Evolutionary conservation across 1,140 invertebrate genomes (phyloP).

Genomic region (Macrosteles quadrilineatus): DNA sequence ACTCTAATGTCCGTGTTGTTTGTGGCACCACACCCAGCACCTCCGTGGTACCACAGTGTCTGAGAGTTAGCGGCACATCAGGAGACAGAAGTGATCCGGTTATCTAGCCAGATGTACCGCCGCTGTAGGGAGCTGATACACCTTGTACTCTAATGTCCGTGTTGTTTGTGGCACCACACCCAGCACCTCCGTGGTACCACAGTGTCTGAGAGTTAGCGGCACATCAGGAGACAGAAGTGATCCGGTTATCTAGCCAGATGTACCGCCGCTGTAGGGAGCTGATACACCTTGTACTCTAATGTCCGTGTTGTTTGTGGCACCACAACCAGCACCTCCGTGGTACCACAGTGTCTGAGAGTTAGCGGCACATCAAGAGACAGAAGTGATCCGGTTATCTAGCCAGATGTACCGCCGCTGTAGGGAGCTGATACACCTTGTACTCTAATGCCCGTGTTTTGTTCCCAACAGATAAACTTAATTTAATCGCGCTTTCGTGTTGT

Average conservation of each 20-base stretch:
- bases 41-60: too few relatives aligned
- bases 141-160: constrained; percentile 18
- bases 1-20: constrained; percentile 14
- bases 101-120: too few relatives aligned
- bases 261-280: background rate
- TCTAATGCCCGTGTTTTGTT: constrained; percentile 21
- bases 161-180: background rate
- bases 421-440: constrained; percentile 10
- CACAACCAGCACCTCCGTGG: too few relatives aligned
- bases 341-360: too few relatives aligned
- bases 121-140: constrained; percentile 2
- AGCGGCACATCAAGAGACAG: too few relatives aligned
- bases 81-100: too few relatives aligned
- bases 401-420: background rate
- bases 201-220: too few relatives aligned
- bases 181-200: too few relatives aligned
- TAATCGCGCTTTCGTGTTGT: constrained; percentile 20
- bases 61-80: too few relatives aligned
- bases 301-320: background rate
- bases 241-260: too few relatives aligned
- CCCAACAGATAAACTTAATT: constrained; percentile 21
- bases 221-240: too few relatives aligned
- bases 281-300: constrained; percentile 18
- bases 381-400: too few relatives aligned
- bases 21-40: background rate